Percentiles rank a stretch among this genome's conserved stretches.
These are phyloP conservation scores for Phalanger gymnotis DNA, from an alignment of 2,797 vertebrate species.

Conservation along the genomic window DNA sequence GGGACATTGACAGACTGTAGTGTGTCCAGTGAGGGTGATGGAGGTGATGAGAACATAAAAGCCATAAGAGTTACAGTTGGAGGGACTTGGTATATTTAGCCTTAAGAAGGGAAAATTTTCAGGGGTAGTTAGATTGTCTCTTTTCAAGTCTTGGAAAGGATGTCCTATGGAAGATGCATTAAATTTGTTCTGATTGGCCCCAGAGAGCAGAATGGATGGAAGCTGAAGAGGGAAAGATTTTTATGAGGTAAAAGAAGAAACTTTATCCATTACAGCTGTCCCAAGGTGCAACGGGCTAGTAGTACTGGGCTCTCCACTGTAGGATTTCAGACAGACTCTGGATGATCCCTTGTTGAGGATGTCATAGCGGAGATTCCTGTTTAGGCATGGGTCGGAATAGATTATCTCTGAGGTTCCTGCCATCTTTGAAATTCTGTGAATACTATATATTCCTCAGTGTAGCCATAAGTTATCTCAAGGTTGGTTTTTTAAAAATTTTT, in stretches of 20 bases:
- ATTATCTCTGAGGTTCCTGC: neutral
- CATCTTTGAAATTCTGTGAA: neutral
- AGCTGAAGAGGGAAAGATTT: neutral
- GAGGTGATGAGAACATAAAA: neutral
- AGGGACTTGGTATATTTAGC: neutral
- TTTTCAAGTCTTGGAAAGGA: neutral
- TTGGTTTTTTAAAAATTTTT: neutral
- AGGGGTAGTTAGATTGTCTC: neutral
- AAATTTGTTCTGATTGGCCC: neutral
- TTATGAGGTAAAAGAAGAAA: neutral
- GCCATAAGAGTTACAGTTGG: neutral
- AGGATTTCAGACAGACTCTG: neutral
- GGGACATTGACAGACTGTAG: neutral
- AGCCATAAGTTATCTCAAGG: neutral
- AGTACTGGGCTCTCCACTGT: neutral
- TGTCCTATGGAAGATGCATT: neutral
- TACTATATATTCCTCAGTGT: neutral
- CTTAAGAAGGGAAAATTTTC: slow-evolving; percentile 2
- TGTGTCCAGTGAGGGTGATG: neutral
- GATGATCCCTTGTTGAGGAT: neutral
- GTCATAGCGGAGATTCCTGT: neutral
- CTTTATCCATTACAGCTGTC: neutral
- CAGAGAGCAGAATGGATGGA: neutral
- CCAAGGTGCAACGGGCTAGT: neutral
- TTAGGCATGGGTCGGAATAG: neutral